These are phyloP conservation scores for Melanotus villosus DNA, from an alignment of 2,888 invertebrate species.

Conservation along the genomic window DNA sequence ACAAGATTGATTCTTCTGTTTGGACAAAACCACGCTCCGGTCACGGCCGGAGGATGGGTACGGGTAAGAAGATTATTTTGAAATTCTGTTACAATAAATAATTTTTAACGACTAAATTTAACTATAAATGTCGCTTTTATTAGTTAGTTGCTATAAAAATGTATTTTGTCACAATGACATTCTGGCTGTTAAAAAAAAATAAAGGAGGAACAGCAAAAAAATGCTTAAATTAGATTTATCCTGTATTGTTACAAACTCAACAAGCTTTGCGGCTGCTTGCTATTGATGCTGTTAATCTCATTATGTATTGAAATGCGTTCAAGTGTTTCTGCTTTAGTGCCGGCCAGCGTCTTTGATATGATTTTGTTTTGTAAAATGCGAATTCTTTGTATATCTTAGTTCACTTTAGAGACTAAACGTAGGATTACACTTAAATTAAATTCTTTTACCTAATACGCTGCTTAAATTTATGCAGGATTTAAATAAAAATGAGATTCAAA, in stretches of 20 bases:
- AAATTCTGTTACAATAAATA: too few species aligned
- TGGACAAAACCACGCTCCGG: slow-evolving; percentile 76
- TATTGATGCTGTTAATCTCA: slow-evolving; percentile 35
- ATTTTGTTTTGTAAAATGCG: too few species aligned
- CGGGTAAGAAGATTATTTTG: slow-evolving; percentile 71
- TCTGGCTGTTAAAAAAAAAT: slow-evolving; percentile 12
- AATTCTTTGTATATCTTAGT: too few species aligned
- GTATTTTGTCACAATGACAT: background rate
- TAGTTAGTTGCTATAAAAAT: too few species aligned
- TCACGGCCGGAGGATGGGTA: slow-evolving; percentile 81
- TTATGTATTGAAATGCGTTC: slow-evolving; percentile 24
- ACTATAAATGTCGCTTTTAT: too few species aligned
- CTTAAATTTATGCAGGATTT: too few species aligned
- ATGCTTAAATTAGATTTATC: slow-evolving; percentile 26
- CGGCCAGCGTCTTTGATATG: too few species aligned
- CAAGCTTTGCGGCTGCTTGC: slow-evolving; percentile 46
- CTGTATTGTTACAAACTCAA: slow-evolving; percentile 36
- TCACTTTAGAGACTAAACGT: too few species aligned
- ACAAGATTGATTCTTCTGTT: slow-evolving; percentile 70
- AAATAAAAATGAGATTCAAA: too few species aligned
- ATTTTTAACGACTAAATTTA: too few species aligned
- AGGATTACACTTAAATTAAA: too few species aligned
- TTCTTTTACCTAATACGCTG: too few species aligned
- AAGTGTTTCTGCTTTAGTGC: slow-evolving; percentile 14
- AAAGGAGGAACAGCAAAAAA: slow-evolving; percentile 2